phyloP scores from a whole-genome alignment of 37 sponge, comb jelly and placozoan species.

The Hormiphora californensis region DNA sequence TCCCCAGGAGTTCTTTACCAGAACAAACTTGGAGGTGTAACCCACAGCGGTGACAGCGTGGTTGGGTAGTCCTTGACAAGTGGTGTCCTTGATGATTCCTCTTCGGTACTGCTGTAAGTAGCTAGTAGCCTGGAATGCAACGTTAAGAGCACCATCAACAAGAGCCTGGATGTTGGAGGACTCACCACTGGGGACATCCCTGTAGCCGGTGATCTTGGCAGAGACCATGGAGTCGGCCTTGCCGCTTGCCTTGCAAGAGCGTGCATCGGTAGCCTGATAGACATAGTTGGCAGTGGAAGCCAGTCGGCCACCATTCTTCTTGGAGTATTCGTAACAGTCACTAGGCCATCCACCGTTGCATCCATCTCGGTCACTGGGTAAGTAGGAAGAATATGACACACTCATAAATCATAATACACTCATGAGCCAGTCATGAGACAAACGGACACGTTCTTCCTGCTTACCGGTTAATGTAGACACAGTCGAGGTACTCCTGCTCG shows the following conservation, averaged over 20 bases:
- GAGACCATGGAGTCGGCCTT: not conserved
- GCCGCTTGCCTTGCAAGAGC: not conserved
- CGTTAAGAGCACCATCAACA: not conserved
- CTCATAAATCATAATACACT: too few species aligned
- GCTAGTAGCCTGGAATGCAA: not conserved
- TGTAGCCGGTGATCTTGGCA: not conserved
- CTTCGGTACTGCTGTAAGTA: constrained; percentile 9
- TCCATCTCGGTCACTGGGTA: too few species aligned
- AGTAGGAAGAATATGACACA: too few species aligned
- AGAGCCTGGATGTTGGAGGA: not conserved
- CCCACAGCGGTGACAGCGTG: not conserved
- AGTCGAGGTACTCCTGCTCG: constrained; percentile 7
- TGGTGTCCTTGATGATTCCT: constrained; percentile 1
- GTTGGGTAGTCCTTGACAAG: not conserved
- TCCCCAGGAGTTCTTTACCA: constrained; percentile 29
- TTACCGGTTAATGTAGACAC: not conserved
- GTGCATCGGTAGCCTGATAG: not conserved
- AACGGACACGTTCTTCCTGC: too few species aligned
- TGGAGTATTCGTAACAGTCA: not conserved
- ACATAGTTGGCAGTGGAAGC: not conserved
- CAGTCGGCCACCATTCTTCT: not conserved
- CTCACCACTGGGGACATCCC: not conserved
- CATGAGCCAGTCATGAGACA: too few species aligned
- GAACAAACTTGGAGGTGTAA: not conserved
- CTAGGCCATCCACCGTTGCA: not conserved